Percentiles rank a stretch among this genome's conserved stretches.
These are phyloP conservation scores for Oopsacas minuta DNA, from an alignment of 37 sponge, comb jelly and placozoan genomes.

Conservation along the genomic window DNA sequence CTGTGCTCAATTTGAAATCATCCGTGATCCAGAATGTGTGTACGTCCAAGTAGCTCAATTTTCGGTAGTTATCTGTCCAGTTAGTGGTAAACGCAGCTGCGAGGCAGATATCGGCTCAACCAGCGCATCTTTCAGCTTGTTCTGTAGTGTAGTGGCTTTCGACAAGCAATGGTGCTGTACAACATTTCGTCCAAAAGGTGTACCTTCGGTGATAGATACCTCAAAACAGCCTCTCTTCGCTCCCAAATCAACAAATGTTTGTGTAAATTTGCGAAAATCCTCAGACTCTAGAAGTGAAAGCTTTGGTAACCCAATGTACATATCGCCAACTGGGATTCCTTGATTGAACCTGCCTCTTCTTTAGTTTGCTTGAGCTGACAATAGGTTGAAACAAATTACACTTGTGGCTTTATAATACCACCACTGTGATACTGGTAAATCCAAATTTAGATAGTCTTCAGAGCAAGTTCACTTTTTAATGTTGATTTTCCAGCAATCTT, in stretches of 20 bases:
- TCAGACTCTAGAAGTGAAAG: slow-evolving; percentile 19
- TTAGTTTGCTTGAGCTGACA: slow-evolving; percentile 13
- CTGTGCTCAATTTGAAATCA: slow-evolving; percentile 19
- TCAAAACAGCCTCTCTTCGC: slow-evolving; percentile 19
- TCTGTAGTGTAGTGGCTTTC: slow-evolving; percentile 18
- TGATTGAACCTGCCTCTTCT: slow-evolving; percentile 19
- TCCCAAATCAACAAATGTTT: slow-evolving; percentile 20
- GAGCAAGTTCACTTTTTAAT: too few relatives aligned
- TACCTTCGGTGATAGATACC: slow-evolving; percentile 9
- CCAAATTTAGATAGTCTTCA: too few relatives aligned
- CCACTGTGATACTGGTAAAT: too few relatives aligned
- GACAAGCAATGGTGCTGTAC: slow-evolving; percentile 15
- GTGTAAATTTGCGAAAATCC: background rate
- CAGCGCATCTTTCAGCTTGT: slow-evolving; percentile 20
- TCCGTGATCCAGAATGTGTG: slow-evolving; percentile 17
- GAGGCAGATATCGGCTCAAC: slow-evolving; percentile 20
- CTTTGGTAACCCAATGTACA: slow-evolving; percentile 14
- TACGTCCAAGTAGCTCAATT: slow-evolving; percentile 17
- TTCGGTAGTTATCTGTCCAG: slow-evolving; percentile 13
- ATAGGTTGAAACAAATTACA: too few relatives aligned
- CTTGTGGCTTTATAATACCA: too few relatives aligned
- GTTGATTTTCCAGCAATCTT: too few relatives aligned
- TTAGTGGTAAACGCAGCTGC: slow-evolving; percentile 12
- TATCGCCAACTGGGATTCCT: slow-evolving; percentile 19
- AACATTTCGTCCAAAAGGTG: slow-evolving; percentile 18